Conservation (phyloP, 2,113 vertebrate species). For the Crotalus helleri region DNA sequence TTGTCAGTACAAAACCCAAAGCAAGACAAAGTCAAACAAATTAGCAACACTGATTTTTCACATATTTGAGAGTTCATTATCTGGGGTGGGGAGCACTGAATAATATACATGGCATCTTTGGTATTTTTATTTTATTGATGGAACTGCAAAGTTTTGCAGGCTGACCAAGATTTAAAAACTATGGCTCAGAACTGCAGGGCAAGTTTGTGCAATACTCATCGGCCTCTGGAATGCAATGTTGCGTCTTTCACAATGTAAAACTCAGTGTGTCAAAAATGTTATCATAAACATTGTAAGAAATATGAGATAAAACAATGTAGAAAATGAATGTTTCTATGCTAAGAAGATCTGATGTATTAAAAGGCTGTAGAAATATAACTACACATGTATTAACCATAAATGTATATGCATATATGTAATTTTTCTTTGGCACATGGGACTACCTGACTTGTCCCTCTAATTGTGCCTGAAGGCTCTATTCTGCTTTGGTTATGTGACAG, state of each 20-base stretch:
- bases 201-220: neutral
- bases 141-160: neutral
- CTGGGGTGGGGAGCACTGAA: neutral
- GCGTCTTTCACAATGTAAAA: neutral
- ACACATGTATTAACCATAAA: neutral
- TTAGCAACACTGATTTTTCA: neutral
- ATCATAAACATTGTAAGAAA: neutral
- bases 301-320: neutral
- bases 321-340: neutral
- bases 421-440: neutral
- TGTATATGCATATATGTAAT: neutral
- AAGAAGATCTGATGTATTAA: neutral
- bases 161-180: neutral
- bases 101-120: neutral
- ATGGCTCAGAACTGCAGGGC: neutral
- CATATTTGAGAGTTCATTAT: neutral
- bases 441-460: too few relatives aligned
- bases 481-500: neutral
- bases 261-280: neutral
- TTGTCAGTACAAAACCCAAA: neutral
- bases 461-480: neutral
- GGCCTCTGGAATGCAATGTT: slow-evolving; percentile 1
- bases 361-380: neutral
- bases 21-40: neutral
- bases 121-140: neutral